Conservation (phyloP, 2,888 invertebrate genomes). For the Biston betularia region DNA sequence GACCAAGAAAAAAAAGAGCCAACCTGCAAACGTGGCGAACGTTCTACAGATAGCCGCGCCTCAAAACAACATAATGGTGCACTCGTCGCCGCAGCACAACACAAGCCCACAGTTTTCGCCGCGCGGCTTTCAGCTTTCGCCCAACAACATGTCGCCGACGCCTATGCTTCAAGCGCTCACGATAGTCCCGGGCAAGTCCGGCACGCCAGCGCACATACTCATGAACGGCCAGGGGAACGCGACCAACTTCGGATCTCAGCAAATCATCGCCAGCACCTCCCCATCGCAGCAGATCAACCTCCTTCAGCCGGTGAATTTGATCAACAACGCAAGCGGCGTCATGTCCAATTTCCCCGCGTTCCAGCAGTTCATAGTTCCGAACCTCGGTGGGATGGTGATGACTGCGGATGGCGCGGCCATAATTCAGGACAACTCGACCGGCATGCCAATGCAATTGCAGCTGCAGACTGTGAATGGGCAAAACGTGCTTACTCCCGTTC, state of each 20-base stretch:
- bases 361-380: conserved; percentile 94
- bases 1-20: conserved; percentile 91
- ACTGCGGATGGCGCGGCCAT: conserved; percentile 92
- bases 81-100: conserved; percentile 80
- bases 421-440: conserved; percentile 89
- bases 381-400: conserved; percentile 93
- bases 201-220: conserved; percentile 90
- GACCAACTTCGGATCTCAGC: conserved; percentile 88
- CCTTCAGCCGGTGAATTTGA: conserved; percentile 92
- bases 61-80: conserved; percentile 88
- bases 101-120: conserved; percentile 88
- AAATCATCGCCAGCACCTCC: conserved; percentile 88
- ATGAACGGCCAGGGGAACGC: conserved; percentile 90
- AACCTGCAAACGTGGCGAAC: conserved; percentile 89
- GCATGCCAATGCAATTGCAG: conserved; percentile 90
- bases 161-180: conserved; percentile 92
- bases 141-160: conserved; percentile 88
- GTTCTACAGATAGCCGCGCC: conserved; percentile 89
- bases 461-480: conserved; percentile 93
- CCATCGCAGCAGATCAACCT: conserved; percentile 89
- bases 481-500: conserved; percentile 91
- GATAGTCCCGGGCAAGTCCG: conserved; percentile 91
- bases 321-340: conserved; percentile 89
- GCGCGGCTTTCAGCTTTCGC: conserved; percentile 91
- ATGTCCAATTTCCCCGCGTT: conserved; percentile 92